These are phyloP conservation scores for Drosophila tani DNA, from an alignment of 1,140 invertebrate species.

Conservation along the genomic window DNA sequence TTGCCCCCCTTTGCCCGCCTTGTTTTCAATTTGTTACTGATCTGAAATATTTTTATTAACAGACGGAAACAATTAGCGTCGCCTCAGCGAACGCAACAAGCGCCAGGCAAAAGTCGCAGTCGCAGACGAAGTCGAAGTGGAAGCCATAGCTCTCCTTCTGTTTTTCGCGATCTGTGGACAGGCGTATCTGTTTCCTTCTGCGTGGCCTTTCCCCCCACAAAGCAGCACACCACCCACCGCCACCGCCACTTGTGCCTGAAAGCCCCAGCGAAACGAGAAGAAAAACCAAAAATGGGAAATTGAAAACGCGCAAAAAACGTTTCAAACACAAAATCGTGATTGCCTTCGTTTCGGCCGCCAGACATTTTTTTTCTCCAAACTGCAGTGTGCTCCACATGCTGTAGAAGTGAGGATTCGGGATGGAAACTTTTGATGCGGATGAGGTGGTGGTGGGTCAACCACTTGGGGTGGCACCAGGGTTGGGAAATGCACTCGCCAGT, in stretches of 20 bases:
- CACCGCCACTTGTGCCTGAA: not conserved
- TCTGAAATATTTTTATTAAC: constrained; percentile 83
- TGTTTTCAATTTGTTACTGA: constrained; percentile 80
- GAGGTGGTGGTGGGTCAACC: constrained; percentile 11
- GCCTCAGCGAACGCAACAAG: constrained; percentile 56
- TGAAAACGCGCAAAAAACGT: constrained; percentile 79
- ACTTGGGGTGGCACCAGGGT: constrained; percentile 6
- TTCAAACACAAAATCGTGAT: constrained; percentile 81
- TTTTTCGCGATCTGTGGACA: constrained; percentile 34
- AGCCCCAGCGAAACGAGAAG: constrained; percentile 30
- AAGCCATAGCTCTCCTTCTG: constrained; percentile 42
- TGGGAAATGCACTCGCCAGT: constrained; percentile 19
- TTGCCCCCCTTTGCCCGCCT: constrained; percentile 42
- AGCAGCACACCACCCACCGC: not conserved
- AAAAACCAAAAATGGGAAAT: constrained; percentile 66
- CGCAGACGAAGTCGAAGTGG: constrained; percentile 12
- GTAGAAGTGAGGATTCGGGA: not conserved
- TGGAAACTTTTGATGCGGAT: not conserved
- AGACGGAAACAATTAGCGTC: constrained; percentile 83
- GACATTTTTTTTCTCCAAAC: constrained; percentile 52
- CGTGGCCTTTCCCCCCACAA: constrained; percentile 64
- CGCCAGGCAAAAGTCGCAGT: constrained; percentile 31
- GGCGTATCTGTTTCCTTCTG: constrained; percentile 50
- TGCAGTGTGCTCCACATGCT: constrained; percentile 50
- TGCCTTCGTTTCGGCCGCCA: constrained; percentile 77